Conservation (phyloP, 2,797 vertebrate genomes). For the Poecilia wingei region DNA sequence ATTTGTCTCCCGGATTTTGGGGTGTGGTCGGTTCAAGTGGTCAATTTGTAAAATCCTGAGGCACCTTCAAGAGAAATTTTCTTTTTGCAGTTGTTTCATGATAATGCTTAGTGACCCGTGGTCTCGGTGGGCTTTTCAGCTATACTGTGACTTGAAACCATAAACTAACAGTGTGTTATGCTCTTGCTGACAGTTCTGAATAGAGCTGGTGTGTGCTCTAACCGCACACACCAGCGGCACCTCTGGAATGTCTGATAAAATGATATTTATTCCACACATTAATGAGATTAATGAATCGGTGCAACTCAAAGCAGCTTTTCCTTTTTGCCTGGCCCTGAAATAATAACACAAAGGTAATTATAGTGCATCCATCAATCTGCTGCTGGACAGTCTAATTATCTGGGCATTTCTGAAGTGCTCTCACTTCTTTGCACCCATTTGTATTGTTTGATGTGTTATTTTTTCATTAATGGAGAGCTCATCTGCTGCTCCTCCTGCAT, state of each 20-base stretch:
- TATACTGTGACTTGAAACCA: slow-evolving; percentile 80
- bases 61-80: neutral
- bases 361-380: slow-evolving; percentile 97
- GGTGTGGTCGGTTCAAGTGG: neutral
- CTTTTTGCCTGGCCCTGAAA: slow-evolving; percentile 91
- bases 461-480: slow-evolving; percentile 86
- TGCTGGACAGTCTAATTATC: slow-evolving; percentile 87
- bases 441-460: slow-evolving; percentile 86
- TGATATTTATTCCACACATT: slow-evolving; percentile 99
- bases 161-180: slow-evolving; percentile 81
- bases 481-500: slow-evolving; percentile 70
- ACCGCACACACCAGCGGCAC: slow-evolving; percentile 87
- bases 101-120: neutral
- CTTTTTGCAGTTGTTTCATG: neutral
- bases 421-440: slow-evolving; percentile 84
- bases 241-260: slow-evolving; percentile 99
- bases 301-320: slow-evolving; percentile 80
- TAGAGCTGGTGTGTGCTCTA: slow-evolving; percentile 79
- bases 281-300: slow-evolving; percentile 99
- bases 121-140: slow-evolving; percentile 58
- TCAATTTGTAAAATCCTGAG: neutral
- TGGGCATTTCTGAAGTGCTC: slow-evolving; percentile 87
- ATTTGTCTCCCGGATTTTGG: neutral
- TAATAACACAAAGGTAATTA: slow-evolving; percentile 98
- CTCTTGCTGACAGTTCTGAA: slow-evolving; percentile 86